phyloP scores from a whole-genome alignment of 2,888 invertebrate genomes.

The Cryptus viduatorius region DNA sequence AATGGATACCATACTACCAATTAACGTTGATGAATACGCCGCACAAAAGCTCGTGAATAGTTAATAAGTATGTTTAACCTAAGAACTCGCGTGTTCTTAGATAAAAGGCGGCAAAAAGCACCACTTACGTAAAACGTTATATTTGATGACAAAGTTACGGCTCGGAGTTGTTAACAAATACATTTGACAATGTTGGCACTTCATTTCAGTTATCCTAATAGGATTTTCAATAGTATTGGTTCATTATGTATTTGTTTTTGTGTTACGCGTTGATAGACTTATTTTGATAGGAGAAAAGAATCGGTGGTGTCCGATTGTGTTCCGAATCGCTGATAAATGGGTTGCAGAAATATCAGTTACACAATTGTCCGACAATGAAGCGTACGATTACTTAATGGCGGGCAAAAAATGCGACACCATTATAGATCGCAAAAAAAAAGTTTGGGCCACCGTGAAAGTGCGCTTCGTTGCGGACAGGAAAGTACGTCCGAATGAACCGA shows the following conservation, averaged over 20 bases:
- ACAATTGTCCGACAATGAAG: constrained; percentile 48
- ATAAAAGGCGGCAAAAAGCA: neutral
- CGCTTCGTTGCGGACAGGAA: constrained; percentile 57
- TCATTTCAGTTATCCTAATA: neutral
- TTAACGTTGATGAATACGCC: neutral
- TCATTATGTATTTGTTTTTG: neutral
- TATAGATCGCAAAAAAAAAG: constrained; percentile 36
- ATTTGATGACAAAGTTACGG: neutral
- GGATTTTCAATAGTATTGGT: neutral
- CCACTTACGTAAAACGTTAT: neutral
- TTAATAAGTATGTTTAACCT: neutral
- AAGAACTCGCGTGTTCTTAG: neutral
- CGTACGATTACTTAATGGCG: constrained; percentile 55
- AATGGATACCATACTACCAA: neutral
- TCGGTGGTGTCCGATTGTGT: constrained; percentile 14
- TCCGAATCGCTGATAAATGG: neutral
- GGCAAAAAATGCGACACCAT: constrained; percentile 30
- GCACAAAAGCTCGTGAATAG: neutral
- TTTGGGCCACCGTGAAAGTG: constrained; percentile 66
- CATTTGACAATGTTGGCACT: neutral
- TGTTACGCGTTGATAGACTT: neutral
- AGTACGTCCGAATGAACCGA: constrained; percentile 58
- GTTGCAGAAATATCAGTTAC: constrained; percentile 54
- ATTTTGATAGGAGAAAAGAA: neutral
- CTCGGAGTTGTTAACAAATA: neutral